Conservation (phyloP, 30 jellyfish, hydroid and myxozoan species). For the Pseudorhiza aurosa region DNA sequence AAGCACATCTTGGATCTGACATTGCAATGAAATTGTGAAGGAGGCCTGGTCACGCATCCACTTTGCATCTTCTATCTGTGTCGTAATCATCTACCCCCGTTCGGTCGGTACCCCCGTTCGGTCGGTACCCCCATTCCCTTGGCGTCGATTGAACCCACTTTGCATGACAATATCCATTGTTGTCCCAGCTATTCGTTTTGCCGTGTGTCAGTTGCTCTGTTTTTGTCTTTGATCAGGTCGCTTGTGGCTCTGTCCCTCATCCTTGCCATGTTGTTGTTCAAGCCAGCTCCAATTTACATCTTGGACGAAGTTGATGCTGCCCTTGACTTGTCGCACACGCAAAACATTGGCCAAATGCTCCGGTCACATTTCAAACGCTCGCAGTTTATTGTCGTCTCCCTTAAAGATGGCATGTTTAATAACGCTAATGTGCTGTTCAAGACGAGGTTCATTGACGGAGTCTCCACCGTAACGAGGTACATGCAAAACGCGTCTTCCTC, state of each 20-base stretch:
- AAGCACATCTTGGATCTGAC: no score
- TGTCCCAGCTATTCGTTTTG: background rate
- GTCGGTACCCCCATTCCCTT: no score
- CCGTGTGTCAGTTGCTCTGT: background rate
- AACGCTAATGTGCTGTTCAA: constrained; percentile 97
- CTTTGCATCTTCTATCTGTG: no score
- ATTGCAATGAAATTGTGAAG: no score
- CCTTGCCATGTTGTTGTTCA: constrained; percentile 91
- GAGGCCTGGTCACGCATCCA: no score
- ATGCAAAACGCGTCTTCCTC: constrained; percentile 69
- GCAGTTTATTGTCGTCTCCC: constrained; percentile 97
- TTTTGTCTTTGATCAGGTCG: constrained; percentile 56
- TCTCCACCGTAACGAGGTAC: constrained; percentile 92
- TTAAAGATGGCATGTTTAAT: constrained; percentile 98
- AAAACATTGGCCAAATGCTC: constrained; percentile 98
- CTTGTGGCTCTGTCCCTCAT: constrained; percentile 97
- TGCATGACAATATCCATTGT: background rate
- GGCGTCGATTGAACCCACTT: background rate
- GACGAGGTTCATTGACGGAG: constrained; percentile 97
- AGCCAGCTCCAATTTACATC: constrained; percentile 99
- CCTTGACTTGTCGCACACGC: constrained; percentile 98
- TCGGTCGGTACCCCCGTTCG: no score
- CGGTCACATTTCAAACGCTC: constrained; percentile 95
- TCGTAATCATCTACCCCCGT: no score
- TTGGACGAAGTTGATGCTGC: constrained; percentile 99